A percentile compares a stretch with the other conserved stretches of the same genome.
phyloP scores from a whole-genome alignment of 2,113 vertebrate species.

The Mesocricetus auratus region DNA sequence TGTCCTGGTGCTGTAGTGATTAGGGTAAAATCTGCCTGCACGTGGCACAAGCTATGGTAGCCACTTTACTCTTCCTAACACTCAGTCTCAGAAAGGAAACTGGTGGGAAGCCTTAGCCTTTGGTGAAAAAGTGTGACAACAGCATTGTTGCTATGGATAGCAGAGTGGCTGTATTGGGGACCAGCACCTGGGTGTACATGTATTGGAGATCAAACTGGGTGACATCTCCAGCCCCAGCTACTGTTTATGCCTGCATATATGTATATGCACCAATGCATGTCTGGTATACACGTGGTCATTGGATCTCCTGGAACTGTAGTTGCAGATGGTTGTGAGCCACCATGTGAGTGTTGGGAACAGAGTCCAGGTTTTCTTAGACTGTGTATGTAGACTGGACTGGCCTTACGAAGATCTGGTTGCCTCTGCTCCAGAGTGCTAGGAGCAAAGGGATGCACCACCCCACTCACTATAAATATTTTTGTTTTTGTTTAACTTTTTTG shows the following conservation, averaged over 20 bases:
- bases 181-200: accelerated
- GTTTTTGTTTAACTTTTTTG: neutral
- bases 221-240: neutral
- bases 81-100: neutral
- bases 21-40: neutral
- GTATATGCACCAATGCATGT: neutral
- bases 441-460: neutral
- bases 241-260: neutral
- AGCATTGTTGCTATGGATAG: too few species aligned
- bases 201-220: neutral
- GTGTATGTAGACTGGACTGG: neutral
- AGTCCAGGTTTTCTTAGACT: too few species aligned
- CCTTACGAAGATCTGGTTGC: too few species aligned
- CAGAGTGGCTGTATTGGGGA: neutral
- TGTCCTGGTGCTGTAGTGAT: neutral
- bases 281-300: neutral
- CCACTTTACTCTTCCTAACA: too few species aligned
- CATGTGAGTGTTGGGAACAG: neutral
- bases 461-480: neutral
- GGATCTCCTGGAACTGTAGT: neutral
- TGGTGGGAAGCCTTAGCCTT: neutral
- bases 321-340: neutral
- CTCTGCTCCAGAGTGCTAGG: neutral
- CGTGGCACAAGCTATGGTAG: neutral
- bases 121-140: neutral